Evolutionary conservation across 2,797 vertebrate genomes (phyloP).

Genomic region (Pelobates cultripes): DNA sequence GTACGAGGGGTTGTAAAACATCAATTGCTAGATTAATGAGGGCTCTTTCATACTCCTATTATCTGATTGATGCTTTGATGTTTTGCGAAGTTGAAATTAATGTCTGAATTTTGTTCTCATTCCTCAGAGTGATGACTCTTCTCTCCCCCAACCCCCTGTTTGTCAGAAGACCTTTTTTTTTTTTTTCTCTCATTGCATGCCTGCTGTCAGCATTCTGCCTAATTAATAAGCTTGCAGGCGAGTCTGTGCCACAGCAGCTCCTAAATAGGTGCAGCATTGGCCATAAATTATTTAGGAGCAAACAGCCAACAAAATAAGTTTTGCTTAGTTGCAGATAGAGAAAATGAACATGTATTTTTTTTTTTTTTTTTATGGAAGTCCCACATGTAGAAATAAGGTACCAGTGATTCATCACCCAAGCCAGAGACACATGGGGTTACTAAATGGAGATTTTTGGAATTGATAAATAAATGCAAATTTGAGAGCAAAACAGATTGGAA

Average conservation of each 20-base stretch:
- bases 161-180: conserved; percentile 1
- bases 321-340: background rate
- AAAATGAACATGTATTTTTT: background rate
- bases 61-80: conserved; percentile 42
- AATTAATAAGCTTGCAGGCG: conserved; percentile 36
- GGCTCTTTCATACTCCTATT: background rate
- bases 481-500: too few relatives aligned
- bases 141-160: background rate
- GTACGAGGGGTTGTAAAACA: background rate
- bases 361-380: too few relatives aligned
- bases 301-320: conserved; percentile 18
- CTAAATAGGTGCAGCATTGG: conserved; percentile 15
- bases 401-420: too few relatives aligned
- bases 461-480: too few relatives aligned
- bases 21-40: background rate
- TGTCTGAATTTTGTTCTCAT: conserved; percentile 7
- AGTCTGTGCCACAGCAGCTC: conserved; percentile 1
- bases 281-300: conserved; percentile 32
- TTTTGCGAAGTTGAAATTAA: conserved; percentile 25
- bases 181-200: background rate
- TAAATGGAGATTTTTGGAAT: too few relatives aligned
- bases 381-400: too few relatives aligned
- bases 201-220: conserved; percentile 37
- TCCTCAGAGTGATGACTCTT: conserved; percentile 12
- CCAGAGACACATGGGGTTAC: too few relatives aligned